A percentile compares a stretch with the other conserved stretches of the same genome.
Conservation (phyloP, 1,140 invertebrate species). For the Dysdera silvatica region DNA sequence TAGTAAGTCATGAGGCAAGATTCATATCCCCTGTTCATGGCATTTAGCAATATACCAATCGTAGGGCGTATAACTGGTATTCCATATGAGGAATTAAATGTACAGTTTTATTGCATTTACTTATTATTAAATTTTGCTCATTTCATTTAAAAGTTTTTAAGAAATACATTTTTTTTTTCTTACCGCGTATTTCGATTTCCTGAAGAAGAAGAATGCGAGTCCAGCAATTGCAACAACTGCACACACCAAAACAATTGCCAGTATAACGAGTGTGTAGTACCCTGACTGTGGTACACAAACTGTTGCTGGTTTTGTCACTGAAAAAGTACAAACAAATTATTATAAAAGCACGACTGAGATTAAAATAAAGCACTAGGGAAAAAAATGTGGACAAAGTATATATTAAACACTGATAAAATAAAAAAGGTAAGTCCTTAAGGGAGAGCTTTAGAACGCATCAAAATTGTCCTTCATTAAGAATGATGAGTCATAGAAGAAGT, state of each 20-base stretch:
- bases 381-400: neutral
- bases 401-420: neutral
- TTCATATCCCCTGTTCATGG: too few relatives aligned
- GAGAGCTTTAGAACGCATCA: too few relatives aligned
- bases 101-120: neutral
- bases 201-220: constrained; percentile 50
- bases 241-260: constrained; percentile 58
- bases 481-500: too few relatives aligned
- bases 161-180: neutral
- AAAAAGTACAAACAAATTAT: too few relatives aligned
- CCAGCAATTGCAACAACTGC: constrained; percentile 57
- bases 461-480: too few relatives aligned
- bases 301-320: constrained; percentile 20
- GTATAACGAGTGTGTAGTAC: constrained; percentile 65
- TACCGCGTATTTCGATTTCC: constrained; percentile 22
- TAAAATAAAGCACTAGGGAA: neutral
- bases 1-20: too few relatives aligned
- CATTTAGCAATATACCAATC: too few relatives aligned
- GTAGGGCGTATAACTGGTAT: too few relatives aligned
- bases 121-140: constrained; percentile 1
- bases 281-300: constrained; percentile 64
- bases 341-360: neutral
- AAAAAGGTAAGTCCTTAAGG: too few relatives aligned
- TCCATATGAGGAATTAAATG: neutral
- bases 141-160: neutral